These are phyloP conservation scores for Tachysurus fulvidraco DNA, from an alignment of 2,113 vertebrate species.

Conservation along the genomic window DNA sequence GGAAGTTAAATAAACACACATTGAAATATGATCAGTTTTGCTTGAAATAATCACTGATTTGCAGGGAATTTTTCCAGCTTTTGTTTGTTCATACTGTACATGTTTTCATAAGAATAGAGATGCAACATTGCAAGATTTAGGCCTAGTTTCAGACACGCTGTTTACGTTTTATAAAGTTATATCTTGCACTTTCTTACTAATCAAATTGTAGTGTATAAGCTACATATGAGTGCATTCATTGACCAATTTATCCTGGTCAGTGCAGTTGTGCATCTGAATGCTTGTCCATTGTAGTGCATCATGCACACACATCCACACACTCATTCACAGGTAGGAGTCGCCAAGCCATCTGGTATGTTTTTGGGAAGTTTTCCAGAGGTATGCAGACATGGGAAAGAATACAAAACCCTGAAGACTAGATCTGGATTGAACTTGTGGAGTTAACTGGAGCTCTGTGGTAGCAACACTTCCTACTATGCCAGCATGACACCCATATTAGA, in stretches of 20 bases:
- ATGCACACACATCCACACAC: background rate
- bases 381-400: background rate
- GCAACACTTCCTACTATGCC: background rate
- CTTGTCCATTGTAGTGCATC: background rate
- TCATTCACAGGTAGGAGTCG: background rate
- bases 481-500: background rate
- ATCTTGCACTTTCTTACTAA: background rate
- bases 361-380: too few relatives aligned
- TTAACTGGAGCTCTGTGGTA: background rate
- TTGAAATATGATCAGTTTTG: conserved; percentile 57
- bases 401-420: background rate
- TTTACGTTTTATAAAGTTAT: background rate
- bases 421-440: background rate
- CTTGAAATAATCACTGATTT: conserved; percentile 45
- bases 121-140: background rate
- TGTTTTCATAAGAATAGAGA: background rate
- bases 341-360: background rate
- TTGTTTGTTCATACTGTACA: background rate
- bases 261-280: background rate
- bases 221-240: background rate
- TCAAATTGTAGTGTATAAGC: background rate
- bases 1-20: conserved; percentile 59
- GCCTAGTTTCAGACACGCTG: background rate
- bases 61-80: background rate
- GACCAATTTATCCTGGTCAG: background rate